A percentile compares a stretch with the other conserved stretches of the same genome.
Conservation (phyloP, 2,888 invertebrate species). For the Allygus modestus region DNA sequence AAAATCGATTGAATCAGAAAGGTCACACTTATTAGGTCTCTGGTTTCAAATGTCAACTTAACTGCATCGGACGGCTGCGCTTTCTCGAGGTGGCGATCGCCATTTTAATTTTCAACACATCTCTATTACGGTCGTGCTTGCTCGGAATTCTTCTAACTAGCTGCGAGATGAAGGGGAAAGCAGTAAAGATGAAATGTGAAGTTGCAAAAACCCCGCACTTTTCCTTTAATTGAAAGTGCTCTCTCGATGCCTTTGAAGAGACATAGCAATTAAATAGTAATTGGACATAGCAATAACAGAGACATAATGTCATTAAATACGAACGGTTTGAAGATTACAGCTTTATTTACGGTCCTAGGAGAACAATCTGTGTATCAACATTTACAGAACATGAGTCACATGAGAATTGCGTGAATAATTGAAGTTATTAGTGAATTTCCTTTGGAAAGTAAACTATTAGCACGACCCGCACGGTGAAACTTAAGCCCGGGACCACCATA, state of each 20-base stretch:
- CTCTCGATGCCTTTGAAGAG: background rate
- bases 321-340: background rate
- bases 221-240: constrained; percentile 41
- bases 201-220: constrained; percentile 20
- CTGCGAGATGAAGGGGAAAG: constrained; percentile 9
- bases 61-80: background rate
- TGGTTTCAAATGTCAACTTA: constrained; percentile 25
- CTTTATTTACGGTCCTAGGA: background rate
- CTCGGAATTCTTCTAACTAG: background rate
- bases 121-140: background rate
- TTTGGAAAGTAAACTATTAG: no score
- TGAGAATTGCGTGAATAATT: no score
- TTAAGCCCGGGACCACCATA: no score
- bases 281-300: constrained; percentile 1
- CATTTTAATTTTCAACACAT: constrained; percentile 13
- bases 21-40: constrained; percentile 7
- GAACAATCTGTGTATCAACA: no score
- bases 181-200: background rate
- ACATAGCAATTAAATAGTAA: no score
- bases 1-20: constrained; percentile 13
- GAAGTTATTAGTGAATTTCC: no score
- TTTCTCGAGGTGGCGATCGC: constrained; percentile 8
- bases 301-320: background rate
- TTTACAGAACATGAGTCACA: no score
- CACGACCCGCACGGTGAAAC: no score